Base-by-base conservation (phyloP, 2,888 invertebrate genomes). In the Diaphora mendica region DNA sequence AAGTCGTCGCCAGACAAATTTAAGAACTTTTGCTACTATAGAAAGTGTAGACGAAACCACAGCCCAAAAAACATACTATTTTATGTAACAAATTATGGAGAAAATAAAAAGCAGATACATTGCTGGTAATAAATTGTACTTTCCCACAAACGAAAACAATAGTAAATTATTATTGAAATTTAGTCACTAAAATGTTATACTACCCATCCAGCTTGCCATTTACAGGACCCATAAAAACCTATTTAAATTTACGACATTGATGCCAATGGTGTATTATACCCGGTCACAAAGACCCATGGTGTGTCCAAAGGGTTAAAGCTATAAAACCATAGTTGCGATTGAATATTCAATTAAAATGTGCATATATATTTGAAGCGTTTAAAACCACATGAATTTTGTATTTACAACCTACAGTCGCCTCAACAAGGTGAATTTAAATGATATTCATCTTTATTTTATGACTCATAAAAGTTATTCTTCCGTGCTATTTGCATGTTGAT, bases 281-380 rank as follows among this genome's bases (percentile, higher is more conserved):
- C 68, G 71, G 33, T 62, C 35, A 69, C 75, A 71, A 79, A 73
- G 70, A 62, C 51, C 71, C 69, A 30, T 77, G 33, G 55, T 51
- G 59, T 26, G 5, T 48, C 62, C 9, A 44, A 79, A 82, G 71
- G 74, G 71, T 79, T 75, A 79, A 80, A 80, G 77, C 81, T 77
- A 81, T 84, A 79, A 86, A 86, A 79, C 65, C 72, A 74, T 64
- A 73, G 78, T 79, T 73, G 74, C 90, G 90, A 91, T 91, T 91
- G 91, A 90, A 93, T 93, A 91, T 91, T 91, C 88, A 91, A 91
- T 91, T 87, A 87, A 84, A 89, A 81, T 72, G 74, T 73, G 75
- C 85, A 84, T 88, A 86, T 86, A 86, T 82, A 84, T 87, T 81
- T 81, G 83, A 82, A 81, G 80, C 87, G 81, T 82, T 88, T 86